Conservation (phyloP, 2,888 invertebrate species). For the Acanthococcus lagerstroemiae region DNA sequence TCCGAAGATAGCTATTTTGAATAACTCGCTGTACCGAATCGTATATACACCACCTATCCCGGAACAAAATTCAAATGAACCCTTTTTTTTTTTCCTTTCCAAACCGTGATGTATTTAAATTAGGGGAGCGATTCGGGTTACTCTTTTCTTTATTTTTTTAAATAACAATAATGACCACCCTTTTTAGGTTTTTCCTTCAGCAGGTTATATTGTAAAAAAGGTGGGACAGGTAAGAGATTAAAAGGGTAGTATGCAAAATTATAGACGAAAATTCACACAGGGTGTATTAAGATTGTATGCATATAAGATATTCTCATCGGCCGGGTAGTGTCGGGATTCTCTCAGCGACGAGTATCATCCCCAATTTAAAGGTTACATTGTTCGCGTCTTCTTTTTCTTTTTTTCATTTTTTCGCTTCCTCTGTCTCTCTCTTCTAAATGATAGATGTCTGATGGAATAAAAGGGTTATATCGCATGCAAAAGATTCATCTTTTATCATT, state of each 20-base stretch:
- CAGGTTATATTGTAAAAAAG: too few relatives aligned
- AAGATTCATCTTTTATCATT: conserved; percentile 31
- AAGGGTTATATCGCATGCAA: conserved; percentile 26
- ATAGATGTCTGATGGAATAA: conserved; percentile 28
- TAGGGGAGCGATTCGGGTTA: conserved; percentile 29
- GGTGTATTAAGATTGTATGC: conserved; percentile 28
- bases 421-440: too few relatives aligned
- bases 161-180: conserved; percentile 31
- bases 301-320: conserved; percentile 26
- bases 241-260: conserved; percentile 31
- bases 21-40: conserved; percentile 24
- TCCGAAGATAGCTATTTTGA: conserved; percentile 29
- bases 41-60: too few relatives aligned
- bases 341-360: conserved; percentile 29
- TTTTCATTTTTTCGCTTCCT: too few relatives aligned
- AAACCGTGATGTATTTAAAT: conserved; percentile 24
- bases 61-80: conserved; percentile 31
- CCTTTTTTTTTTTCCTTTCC: conserved; percentile 15
- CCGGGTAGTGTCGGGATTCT: background rate
- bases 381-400: conserved; percentile 14
- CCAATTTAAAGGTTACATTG: conserved; percentile 31
- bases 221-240: conserved; percentile 30
- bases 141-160: conserved; percentile 11
- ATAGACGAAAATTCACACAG: conserved; percentile 30
- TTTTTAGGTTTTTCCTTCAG: conserved; percentile 26